A percentile compares a stretch with the other conserved stretches of the same genome.
phyloP scores from a whole-genome alignment of 2,797 vertebrate genomes.

The Echiichthys vipera region DNA sequence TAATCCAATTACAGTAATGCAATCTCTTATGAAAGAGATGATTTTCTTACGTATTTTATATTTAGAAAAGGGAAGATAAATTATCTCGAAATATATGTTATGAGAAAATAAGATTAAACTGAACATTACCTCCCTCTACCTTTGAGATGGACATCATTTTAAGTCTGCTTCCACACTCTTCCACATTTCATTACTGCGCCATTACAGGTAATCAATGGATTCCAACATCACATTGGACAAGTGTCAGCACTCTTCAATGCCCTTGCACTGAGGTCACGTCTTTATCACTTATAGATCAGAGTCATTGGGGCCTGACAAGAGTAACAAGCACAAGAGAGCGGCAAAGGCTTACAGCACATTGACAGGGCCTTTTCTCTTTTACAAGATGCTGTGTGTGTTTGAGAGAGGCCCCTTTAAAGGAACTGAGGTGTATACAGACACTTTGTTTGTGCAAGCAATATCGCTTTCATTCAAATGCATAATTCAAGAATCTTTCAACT shows the following conservation, averaged over 20 bases:
- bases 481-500: constrained; percentile 75
- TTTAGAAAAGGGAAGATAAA: too few relatives aligned
- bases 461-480: constrained; percentile 66
- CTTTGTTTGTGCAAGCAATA: constrained; percentile 61
- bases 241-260: constrained; percentile 37
- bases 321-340: constrained; percentile 42
- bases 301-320: constrained; percentile 49
- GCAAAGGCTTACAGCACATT: constrained; percentile 30
- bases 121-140: too few relatives aligned
- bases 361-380: constrained; percentile 12
- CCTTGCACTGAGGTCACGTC: constrained; percentile 46
- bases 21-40: too few relatives aligned
- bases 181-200: constrained; percentile 48
- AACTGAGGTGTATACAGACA: constrained; percentile 44
- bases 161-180: background rate
- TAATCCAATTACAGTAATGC: too few relatives aligned
- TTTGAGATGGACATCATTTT: too few relatives aligned
- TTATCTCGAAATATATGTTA: too few relatives aligned
- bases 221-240: constrained; percentile 23
- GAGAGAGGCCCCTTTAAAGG: constrained; percentile 19
- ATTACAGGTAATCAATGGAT: constrained; percentile 50
- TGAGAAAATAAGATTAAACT: too few relatives aligned
- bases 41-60: too few relatives aligned
- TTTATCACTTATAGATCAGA: constrained; percentile 52
- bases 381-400: constrained; percentile 31